Evolutionary conservation across 2,113 vertebrate genomes (phyloP), one percentile per base, ranked within the genome.

Genomic region (Promerops cafer): DNA sequence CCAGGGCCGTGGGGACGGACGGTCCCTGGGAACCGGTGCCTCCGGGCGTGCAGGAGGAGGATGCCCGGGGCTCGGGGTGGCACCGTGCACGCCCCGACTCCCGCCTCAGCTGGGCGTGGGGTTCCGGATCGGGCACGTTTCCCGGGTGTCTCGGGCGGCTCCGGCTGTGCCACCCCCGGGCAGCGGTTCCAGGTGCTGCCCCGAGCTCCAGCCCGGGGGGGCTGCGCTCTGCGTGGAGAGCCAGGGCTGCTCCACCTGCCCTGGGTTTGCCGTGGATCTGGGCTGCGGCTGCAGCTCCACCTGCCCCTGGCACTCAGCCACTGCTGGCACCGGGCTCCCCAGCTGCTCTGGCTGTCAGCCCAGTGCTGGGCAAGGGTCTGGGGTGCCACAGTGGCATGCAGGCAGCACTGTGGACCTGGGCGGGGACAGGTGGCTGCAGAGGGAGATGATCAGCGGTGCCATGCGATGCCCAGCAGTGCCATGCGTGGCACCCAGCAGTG

Each of bases 1-100:
- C 5, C 26, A 3, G 37, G 30, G 44, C 21, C 2, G 5, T 8
- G 52, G n/a, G 78, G 30, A 7, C 3, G 0, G 4, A 4, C 24
- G 31, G 57, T 33, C 31, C 21, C 13, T 1, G 37, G 7, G 52
- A 9, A 11, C 16, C 7, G 2, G 13, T 30, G 61, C 31, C 64
- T 24, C 23, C 0, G 6, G 85, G 65, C 1, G 1, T 1, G 12
- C 12, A 0, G 56, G 40, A 69, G 47, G 82, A 66, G 39, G 79
- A 42, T 35, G 72, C 37, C 49, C 16, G 4, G 5, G 65, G 83
- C 13, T 61, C 3, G 30, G 50, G 61, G 75, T 39, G 65, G 80
- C 87, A 78, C 75, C 4, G 10, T 0, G 16, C 69, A 20, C 30
- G 2, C 77, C 52, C 30, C 13, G 12, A 15, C 20, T 83, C 49